Evolutionary conservation across 2,888 invertebrate species (phyloP).

Genomic region (Troides oblongomaculatus): DNA sequence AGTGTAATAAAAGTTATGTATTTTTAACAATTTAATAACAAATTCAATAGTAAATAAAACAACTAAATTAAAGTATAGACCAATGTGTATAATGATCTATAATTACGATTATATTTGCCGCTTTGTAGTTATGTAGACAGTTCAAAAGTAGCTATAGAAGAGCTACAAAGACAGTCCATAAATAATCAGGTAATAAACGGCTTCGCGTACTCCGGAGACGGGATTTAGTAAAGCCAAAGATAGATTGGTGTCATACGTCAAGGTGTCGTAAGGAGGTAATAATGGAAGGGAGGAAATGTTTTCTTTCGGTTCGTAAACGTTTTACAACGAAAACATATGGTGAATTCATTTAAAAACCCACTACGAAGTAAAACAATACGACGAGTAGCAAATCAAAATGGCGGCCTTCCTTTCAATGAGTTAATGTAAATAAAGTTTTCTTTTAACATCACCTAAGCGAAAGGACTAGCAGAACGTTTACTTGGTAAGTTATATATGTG

Average conservation of each 20-base stretch:
- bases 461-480: too few species aligned
- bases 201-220: slow-evolving; percentile 48
- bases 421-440: too few species aligned
- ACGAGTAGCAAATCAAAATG: not conserved
- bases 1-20: too few species aligned
- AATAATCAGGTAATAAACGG: slow-evolving; percentile 32
- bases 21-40: too few species aligned
- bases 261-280: slow-evolving; percentile 24
- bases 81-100: too few species aligned
- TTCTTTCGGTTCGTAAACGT: slow-evolving; percentile 16
- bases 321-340: slow-evolving; percentile 6
- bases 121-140: too few species aligned
- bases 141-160: slow-evolving; percentile 4
- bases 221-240: slow-evolving; percentile 59
- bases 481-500: too few species aligned
- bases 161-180: slow-evolving; percentile 20
- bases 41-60: too few species aligned
- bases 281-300: slow-evolving; percentile 19
- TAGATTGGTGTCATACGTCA: slow-evolving; percentile 42
- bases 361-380: not conserved
- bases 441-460: too few species aligned
- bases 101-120: too few species aligned
- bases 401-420: too few species aligned
- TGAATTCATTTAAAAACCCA: not conserved
- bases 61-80: too few species aligned